These are phyloP conservation scores for Lepidurus packardi DNA, from an alignment of 1,140 invertebrate genomes.

Conservation along the genomic window DNA sequence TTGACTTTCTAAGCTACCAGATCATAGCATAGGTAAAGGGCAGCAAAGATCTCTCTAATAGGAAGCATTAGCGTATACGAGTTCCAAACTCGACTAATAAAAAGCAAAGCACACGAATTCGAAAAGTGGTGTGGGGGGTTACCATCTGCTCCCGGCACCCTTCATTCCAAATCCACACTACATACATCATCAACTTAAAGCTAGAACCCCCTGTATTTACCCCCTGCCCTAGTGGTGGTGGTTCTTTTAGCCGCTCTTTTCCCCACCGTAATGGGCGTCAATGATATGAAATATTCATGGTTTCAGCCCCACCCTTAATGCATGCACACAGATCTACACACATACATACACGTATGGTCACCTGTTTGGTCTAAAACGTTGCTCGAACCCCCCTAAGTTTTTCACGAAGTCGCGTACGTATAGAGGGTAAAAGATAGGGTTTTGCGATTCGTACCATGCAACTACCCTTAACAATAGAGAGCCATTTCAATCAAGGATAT, in stretches of 20 bases:
- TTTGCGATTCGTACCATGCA: neutral
- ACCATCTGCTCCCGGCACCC: neutral
- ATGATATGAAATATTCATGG: conserved; percentile 22
- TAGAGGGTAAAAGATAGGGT: neutral
- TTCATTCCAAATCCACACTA: conserved; percentile 13
- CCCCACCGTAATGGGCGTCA: conserved; percentile 1
- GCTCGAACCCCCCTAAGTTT: neutral
- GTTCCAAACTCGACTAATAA: too few species aligned
- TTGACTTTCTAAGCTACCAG: conserved; percentile 19
- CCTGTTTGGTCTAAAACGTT: conserved; percentile 1
- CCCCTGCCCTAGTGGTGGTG: neutral
- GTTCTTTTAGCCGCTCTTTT: neutral
- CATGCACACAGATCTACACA: conserved; percentile 5
- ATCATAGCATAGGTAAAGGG: conserved; percentile 17
- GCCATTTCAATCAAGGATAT: conserved; percentile 19
- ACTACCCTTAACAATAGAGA: conserved; percentile 16
- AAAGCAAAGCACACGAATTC: neutral
- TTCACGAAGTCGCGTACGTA: neutral
- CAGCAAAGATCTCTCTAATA: conserved; percentile 14
- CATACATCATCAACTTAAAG: conserved; percentile 15
- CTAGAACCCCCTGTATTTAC: conserved; percentile 14
- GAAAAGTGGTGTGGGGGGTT: neutral
- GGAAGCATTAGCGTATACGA: neutral
- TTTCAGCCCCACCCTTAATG: conserved; percentile 16
- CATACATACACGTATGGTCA: conserved; percentile 3